Base-by-base conservation (phyloP, 2,797 vertebrate species). In the Coregonus sp. region DNA sequence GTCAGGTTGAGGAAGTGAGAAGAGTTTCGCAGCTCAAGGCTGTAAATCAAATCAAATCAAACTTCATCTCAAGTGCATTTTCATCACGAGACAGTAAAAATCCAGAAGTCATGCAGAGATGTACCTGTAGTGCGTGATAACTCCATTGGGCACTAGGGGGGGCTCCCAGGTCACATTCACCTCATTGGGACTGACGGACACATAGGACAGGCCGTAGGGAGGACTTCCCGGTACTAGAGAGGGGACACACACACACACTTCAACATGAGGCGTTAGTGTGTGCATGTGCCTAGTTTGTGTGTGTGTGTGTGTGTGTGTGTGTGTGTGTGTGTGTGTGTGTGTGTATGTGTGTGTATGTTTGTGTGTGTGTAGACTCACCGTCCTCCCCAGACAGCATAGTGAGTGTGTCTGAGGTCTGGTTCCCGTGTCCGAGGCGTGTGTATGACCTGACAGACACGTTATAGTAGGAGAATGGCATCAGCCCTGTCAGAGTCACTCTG, bases 381-480 rank as follows among this genome's bases (percentile, higher is more conserved):
- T 96, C 96, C 92, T 99, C 97, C 84, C 95, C 95, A 15, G 97
- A 98, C 81, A 95, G 92, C 84, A 98, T 86, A 76, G 91, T 81
- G 29, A 98, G 85, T 1, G 89, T 84, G 20, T 93, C 86, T 56
- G 97, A 98, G 0, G 91, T 93, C 72, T 96, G 96, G 91, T 98
- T 94, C 15, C 98, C 98, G n/a, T 98, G 89, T 47, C 98, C 98
- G 3, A 93, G 84, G 72, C 88, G 96, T 0, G 98, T 99, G 84
- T 96, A 98, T 0, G 96, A 95, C 70, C 89, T 94, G 78, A 98
- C 89, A 37, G 95, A 95, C 86, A 98, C 93, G 31, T 95, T 97
- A 89, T 99, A 99, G 75, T 94, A 86, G n/a, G 97, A 96, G 77
- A 94, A 96, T 0, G 97, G 96, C 80, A 92, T 95, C 86, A 99